A percentile compares a stretch with the other conserved stretches of the same genome.
Evolutionary conservation across 1,140 invertebrate genomes (phyloP).

Genomic region (Bombus cullumanus): DNA sequence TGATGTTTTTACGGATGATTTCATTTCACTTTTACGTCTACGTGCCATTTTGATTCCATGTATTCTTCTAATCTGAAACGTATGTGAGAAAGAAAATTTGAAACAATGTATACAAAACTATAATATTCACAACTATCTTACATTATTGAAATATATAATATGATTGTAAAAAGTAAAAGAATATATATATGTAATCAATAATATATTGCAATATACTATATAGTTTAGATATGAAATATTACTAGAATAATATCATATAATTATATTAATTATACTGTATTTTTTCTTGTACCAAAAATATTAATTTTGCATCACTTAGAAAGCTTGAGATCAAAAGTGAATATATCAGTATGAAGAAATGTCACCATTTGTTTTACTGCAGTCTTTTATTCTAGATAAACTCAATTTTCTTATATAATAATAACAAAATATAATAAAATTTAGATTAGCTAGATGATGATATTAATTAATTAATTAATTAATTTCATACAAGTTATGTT

Average conservation of each 20-base stretch:
- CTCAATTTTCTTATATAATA: neutral
- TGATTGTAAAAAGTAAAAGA: neutral
- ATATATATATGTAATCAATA: neutral
- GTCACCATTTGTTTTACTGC: slow-evolving; percentile 1
- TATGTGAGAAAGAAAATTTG: slow-evolving; percentile 15
- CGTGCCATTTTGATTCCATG: slow-evolving; percentile 73
- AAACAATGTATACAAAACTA: neutral
- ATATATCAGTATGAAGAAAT: neutral
- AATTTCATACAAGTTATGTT: no score
- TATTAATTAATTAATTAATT: no score
- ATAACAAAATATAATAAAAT: no score
- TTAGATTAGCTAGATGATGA: no score
- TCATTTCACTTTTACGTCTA: slow-evolving; percentile 72
- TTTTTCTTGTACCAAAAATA: neutral
- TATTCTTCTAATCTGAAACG: slow-evolving; percentile 63
- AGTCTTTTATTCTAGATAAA: neutral
- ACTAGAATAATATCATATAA: neutral
- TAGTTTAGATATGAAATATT: neutral
- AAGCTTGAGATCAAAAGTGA: neutral
- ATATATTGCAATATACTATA: neutral
- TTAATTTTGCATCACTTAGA: neutral
- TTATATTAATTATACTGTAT: neutral
- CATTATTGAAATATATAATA: neutral
- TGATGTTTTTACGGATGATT: slow-evolving; percentile 68
- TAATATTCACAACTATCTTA: neutral